Evolutionary conservation across 2,797 vertebrate genomes (phyloP).

Genomic region (Poecilia velifera): DNA sequence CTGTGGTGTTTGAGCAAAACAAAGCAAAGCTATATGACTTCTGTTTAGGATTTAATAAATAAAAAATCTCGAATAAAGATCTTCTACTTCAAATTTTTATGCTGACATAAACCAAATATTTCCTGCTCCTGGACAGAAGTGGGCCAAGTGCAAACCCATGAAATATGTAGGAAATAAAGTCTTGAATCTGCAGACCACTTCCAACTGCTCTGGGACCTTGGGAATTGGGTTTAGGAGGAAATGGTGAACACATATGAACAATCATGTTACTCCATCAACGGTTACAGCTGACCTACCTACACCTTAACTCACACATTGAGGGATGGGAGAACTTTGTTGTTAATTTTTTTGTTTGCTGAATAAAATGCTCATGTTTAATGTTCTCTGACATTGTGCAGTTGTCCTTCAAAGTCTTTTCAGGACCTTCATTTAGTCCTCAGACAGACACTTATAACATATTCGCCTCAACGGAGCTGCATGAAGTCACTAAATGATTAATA

Average conservation of each 20-base stretch:
- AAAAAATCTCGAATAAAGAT: background rate
- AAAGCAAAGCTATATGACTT: background rate
- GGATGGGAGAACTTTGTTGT: slow-evolving; percentile 14
- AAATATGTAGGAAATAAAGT: slow-evolving; percentile 71
- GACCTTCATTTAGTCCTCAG: background rate
- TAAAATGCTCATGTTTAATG: background rate
- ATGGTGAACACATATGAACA: slow-evolving; percentile 29
- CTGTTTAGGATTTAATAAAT: background rate
- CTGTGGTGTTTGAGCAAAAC: background rate
- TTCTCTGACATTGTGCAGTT: background rate
- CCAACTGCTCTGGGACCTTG: slow-evolving; percentile 34
- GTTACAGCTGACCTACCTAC: slow-evolving; percentile 67
- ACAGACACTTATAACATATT: slow-evolving; percentile 3
- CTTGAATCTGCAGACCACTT: slow-evolving; percentile 53
- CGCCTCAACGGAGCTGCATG: background rate
- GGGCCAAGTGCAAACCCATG: slow-evolving; percentile 66
- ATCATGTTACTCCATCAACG: slow-evolving; percentile 38
- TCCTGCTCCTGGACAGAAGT: slow-evolving; percentile 47
- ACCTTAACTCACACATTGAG: slow-evolving; percentile 17
- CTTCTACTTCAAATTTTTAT: slow-evolving; percentile 4
- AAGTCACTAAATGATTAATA: slow-evolving; percentile 31
- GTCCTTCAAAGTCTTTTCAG: background rate
- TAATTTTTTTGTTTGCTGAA: background rate
- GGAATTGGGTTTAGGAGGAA: slow-evolving; percentile 58
- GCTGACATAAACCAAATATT: slow-evolving; percentile 25